Percentiles rank a stretch among this genome's conserved stretches.
Conservation (phyloP, 2,888 invertebrate species). For the Deilephila porcellus region DNA sequence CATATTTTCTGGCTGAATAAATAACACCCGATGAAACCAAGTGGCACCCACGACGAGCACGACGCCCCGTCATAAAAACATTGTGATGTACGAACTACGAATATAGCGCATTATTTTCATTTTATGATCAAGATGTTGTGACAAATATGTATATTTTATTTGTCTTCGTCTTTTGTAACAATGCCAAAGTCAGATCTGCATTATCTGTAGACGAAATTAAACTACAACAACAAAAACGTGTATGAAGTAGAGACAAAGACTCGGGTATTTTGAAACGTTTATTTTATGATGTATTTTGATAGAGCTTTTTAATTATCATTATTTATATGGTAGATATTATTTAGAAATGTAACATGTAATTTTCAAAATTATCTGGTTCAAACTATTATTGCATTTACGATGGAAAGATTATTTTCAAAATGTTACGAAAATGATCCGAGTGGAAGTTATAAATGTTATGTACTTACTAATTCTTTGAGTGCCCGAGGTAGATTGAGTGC, state of each 20-base stretch:
- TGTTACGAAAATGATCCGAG: too few relatives aligned
- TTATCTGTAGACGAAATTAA: background rate
- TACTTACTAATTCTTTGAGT: slow-evolving; percentile 17
- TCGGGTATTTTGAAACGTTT: background rate
- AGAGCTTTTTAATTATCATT: too few relatives aligned
- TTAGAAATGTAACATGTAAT: too few relatives aligned
- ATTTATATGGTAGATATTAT: too few relatives aligned
- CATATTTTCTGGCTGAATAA: too few relatives aligned
- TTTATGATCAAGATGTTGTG: slow-evolving; percentile 6
- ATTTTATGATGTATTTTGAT: background rate
- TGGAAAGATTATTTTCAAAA: too few relatives aligned
- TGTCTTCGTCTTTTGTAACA: slow-evolving; percentile 2
- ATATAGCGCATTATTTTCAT: background rate
- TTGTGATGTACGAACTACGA: too few relatives aligned
- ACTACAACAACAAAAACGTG: background rate
- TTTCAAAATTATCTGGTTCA: too few relatives aligned
- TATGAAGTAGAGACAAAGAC: background rate
- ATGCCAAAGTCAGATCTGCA: slow-evolving; percentile 7
- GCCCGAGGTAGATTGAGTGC: background rate
- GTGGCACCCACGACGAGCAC: too few relatives aligned
- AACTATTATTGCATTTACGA: too few relatives aligned
- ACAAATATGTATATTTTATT: slow-evolving; percentile 7
- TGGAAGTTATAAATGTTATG: background rate
- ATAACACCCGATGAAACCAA: too few relatives aligned
- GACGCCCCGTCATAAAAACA: too few relatives aligned